phyloP scores from a whole-genome alignment of 2,888 invertebrate genomes.

The Zaprionus bogoriensis region DNA sequence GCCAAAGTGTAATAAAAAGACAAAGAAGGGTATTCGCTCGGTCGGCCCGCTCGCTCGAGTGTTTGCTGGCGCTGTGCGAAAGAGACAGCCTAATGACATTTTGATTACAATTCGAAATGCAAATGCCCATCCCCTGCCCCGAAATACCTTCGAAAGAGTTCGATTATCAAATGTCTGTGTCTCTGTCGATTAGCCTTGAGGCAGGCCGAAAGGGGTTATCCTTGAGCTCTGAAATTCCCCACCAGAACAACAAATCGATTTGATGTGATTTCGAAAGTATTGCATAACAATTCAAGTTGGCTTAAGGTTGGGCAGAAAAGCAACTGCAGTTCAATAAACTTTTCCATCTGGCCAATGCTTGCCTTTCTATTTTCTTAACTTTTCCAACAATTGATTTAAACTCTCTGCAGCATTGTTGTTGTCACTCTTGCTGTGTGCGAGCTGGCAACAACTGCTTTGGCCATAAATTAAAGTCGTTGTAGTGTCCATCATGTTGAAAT shows the following conservation, averaged over 20 bases:
- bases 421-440: slow-evolving; percentile 7
- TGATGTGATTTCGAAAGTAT: background rate
- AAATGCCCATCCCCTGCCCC: slow-evolving; percentile 7
- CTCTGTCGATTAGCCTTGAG: slow-evolving; percentile 18
- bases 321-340: background rate
- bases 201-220: background rate
- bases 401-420: slow-evolving; percentile 6
- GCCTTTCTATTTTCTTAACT: background rate
- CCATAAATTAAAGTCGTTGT: slow-evolving; percentile 62
- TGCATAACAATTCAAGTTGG: no score
- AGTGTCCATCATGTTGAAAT: slow-evolving; percentile 72
- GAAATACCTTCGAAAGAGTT: slow-evolving; percentile 27
- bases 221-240: background rate
- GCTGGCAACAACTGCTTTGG: slow-evolving; percentile 37
- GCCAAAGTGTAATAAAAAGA: slow-evolving; percentile 12
- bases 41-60: no score
- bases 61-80: no score
- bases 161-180: slow-evolving; percentile 16
- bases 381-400: background rate
- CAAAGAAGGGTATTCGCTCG: no score
- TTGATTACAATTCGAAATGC: slow-evolving; percentile 54
- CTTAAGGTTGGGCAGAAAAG: background rate
- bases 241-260: background rate
- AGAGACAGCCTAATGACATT: slow-evolving; percentile 55
- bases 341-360: background rate